A percentile compares a stretch with the other conserved stretches of the same genome.
These are phyloP conservation scores for Neopipo cinnamomea DNA, from an alignment of 2,113 vertebrate species.

Conservation along the genomic window DNA sequence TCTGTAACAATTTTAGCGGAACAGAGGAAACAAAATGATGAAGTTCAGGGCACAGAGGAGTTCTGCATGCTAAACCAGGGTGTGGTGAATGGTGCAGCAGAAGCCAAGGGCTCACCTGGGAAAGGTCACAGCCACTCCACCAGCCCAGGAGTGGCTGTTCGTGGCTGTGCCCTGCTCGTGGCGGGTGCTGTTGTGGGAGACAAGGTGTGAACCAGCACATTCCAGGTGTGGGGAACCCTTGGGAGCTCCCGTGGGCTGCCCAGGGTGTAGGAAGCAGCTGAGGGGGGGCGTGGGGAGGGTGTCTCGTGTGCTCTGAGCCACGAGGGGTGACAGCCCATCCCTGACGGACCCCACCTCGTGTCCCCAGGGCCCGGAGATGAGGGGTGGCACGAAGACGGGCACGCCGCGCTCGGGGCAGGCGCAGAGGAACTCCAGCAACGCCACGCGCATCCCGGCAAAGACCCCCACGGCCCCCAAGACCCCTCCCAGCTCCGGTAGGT, in stretches of 20 bases:
- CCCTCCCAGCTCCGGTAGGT: constrained; percentile 73
- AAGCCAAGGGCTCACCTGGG: neutral
- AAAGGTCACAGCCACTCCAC: neutral
- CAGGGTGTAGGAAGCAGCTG: neutral
- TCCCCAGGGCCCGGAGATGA: constrained; percentile 67
- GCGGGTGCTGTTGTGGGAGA: neutral
- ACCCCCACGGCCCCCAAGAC: constrained; percentile 79
- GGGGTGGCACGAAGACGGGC: constrained; percentile 69
- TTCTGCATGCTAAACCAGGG: neutral
- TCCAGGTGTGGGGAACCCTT: fast-evolving
- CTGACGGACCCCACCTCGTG: neutral
- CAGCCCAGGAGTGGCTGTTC: neutral
- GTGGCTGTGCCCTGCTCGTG: neutral
- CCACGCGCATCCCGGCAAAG: constrained; percentile 84
- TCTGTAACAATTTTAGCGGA: neutral
- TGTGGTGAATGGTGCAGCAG: neutral
- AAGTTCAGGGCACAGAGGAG: neutral
- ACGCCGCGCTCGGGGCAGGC: constrained; percentile 60
- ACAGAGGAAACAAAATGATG: neutral
- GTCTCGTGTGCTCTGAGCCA: neutral
- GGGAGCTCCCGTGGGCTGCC: neutral
- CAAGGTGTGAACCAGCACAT: fast-evolving
- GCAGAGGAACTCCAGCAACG: constrained; percentile 78
- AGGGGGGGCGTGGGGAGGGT: too few species aligned
- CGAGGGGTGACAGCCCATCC: neutral